These are phyloP conservation scores for Hemichromis elongatus DNA, from an alignment of 2,113 vertebrate genomes.

Conservation along the genomic window DNA sequence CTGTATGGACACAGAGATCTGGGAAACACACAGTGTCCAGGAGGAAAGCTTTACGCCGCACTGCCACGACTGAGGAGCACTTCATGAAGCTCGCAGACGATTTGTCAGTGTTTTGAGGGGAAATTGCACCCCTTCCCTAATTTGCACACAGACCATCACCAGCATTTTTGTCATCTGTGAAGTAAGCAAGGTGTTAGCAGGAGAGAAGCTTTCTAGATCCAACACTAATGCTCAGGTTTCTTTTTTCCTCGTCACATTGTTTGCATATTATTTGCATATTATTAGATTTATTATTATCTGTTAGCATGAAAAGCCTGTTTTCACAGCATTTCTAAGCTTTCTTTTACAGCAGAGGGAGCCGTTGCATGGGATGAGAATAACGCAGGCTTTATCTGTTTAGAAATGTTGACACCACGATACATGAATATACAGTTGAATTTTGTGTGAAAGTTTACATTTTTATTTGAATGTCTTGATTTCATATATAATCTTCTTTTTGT, in stretches of 20 bases:
- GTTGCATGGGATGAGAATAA: background rate
- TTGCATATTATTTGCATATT: background rate
- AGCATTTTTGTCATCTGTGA: background rate
- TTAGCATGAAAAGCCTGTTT: background rate
- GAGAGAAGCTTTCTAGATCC: background rate
- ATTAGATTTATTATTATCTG: background rate
- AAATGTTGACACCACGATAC: background rate
- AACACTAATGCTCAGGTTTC: background rate
- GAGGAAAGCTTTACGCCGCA: slow-evolving; percentile 47
- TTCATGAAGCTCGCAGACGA: background rate
- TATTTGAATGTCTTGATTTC: background rate
- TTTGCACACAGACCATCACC: background rate
- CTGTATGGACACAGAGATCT: slow-evolving; percentile 65
- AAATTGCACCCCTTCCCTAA: background rate
- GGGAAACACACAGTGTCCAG: slow-evolving; percentile 58
- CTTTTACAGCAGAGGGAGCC: slow-evolving; percentile 25
- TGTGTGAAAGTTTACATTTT: background rate
- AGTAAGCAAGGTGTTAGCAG: background rate
- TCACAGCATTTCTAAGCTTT: background rate
- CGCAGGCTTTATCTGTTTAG: accelerated
- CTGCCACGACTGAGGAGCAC: slow-evolving; percentile 19
- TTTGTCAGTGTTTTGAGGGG: background rate
- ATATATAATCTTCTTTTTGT: background rate
- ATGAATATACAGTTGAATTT: background rate
- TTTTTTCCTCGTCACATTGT: background rate